Conservation (phyloP, 2,113 vertebrate species). For the Mus musculus region DNA sequence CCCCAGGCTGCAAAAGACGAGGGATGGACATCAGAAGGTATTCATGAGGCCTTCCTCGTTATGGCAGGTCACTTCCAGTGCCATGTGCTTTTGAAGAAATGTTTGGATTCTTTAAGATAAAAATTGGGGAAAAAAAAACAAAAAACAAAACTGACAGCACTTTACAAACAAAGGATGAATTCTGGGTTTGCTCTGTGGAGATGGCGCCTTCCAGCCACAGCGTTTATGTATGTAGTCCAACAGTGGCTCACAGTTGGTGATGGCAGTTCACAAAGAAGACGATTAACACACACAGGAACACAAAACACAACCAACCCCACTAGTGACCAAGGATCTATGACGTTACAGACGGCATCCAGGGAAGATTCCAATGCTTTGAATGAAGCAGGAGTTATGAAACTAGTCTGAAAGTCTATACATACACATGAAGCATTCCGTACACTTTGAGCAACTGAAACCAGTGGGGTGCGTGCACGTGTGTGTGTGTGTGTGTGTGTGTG, state of each 20-base stretch:
- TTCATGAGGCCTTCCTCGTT: not conserved
- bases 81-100: not conserved
- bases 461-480: not conserved
- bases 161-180: not conserved
- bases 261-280: not conserved
- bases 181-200: not conserved
- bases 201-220: not conserved
- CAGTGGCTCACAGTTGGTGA: no score
- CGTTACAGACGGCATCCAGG: not conserved
- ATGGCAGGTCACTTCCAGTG: not conserved
- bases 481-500: no score
- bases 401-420: not conserved
- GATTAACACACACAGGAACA: not conserved
- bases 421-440: not conserved
- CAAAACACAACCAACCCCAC: not conserved
- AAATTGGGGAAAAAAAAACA: not conserved
- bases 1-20: slow-evolving; percentile 83
- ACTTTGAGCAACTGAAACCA: not conserved
- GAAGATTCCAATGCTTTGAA: not conserved
- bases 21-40: slow-evolving; percentile 87
- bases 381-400: not conserved
- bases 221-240: no score
- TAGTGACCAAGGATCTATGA: not conserved
- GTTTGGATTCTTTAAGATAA: not conserved
- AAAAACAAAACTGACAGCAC: not conserved